Base-by-base conservation (phyloP, 2,888 invertebrate genomes). In the Mantis religiosa region DNA sequence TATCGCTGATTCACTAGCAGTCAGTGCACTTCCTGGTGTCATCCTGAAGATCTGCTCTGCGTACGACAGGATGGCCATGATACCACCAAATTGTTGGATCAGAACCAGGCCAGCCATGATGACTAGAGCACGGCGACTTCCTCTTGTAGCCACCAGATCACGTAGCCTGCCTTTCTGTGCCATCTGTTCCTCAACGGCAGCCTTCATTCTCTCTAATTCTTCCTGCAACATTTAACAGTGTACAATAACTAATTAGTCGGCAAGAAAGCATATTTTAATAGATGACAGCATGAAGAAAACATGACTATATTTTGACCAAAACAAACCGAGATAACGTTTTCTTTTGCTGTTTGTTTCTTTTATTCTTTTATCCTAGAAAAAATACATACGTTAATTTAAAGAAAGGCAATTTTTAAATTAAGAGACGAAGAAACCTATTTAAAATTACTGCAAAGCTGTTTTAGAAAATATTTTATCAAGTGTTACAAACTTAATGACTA, bases 31-130 rank as follows among this genome's bases (percentile, higher is more conserved):
- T 30, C 94, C 94, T 15, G 94, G 94, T 82, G 94, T 93, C 14
- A 94, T 94, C 4, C 81, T 20, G 91, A 96, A 96, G 91, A 96
- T 96, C 90, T 95, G 94, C 89, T 95, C 95, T 0, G 95, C 94
- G 90, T 95, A 95, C 9, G 95, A 92, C 90, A 95, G 94, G 47
- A 95, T 94, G 0, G 95, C 95, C 87, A 95, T 95, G 90, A 95
- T 95, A 0, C 95, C 95, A 86, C 95, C 95, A 88, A 96, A 94
- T 91, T 96, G 96, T 91, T 95, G 95, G 91, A 93, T 93, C 8
- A 95, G 94, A 93, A 96, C 96, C 88, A 96, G 94, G 0, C 94
- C 94, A 86, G 95, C 92, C 2, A 95, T 93, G 89, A 96, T 95
- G 15, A 95, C 93, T 3, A 96, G 93, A 0, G 96, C 96, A 90